Percentiles rank a stretch among this genome's conserved stretches.
Conservation (phyloP, 2,888 invertebrate species). For the Epinotia brunnichana region DNA sequence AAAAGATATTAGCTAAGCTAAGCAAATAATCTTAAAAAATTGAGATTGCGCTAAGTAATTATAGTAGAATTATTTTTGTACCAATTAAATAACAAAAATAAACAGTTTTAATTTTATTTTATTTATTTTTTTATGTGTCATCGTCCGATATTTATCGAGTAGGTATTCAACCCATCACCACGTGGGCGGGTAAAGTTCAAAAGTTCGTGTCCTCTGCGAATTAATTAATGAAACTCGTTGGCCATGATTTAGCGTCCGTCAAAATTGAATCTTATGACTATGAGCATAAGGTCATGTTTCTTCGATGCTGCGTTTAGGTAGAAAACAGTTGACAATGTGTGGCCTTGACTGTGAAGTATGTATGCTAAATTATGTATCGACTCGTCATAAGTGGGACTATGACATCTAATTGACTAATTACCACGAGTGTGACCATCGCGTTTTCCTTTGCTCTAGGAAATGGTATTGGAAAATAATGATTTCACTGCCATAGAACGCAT, state of each 20-base stretch:
- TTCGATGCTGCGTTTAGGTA: not conserved
- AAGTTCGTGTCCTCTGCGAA: slow-evolving; percentile 19
- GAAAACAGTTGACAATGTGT: slow-evolving; percentile 4
- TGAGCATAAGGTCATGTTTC: not conserved
- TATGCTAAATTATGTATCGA: not conserved
- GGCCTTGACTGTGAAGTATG: not conserved
- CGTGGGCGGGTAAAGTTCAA: slow-evolving; percentile 21
- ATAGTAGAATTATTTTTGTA: too few relatives aligned
- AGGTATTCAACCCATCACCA: not conserved
- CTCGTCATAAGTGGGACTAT: not conserved
- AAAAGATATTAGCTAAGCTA: too few relatives aligned
- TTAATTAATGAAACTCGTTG: slow-evolving; percentile 11
- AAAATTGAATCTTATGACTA: not conserved
- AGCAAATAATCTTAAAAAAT: too few relatives aligned
- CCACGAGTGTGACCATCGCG: not conserved
- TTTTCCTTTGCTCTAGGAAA: not conserved
- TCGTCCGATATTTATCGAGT: not conserved
- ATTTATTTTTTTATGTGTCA: too few relatives aligned
- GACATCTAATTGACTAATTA: not conserved
- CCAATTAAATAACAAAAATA: too few relatives aligned
- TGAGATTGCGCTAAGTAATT: too few relatives aligned
- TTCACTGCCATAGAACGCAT: too few relatives aligned
- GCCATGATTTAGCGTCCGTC: slow-evolving; percentile 1
- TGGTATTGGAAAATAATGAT: not conserved
- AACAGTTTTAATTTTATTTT: too few relatives aligned